These are phyloP conservation scores for Uropetala carovei DNA, from an alignment of 2,888 invertebrate genomes.

Conservation along the genomic window DNA sequence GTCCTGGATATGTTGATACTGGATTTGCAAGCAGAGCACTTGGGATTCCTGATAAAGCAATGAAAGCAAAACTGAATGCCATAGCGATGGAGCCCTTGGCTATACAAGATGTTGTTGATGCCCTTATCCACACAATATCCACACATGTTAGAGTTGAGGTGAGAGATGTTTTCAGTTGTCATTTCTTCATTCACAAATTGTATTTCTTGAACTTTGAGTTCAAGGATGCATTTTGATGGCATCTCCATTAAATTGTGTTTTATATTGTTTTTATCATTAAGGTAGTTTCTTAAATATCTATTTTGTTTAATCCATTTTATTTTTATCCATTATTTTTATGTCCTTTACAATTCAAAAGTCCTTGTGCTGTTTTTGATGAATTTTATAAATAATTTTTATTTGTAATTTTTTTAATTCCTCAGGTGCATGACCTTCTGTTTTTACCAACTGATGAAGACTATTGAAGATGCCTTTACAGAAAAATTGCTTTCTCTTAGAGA, in stretches of 20 bases:
- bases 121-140: not conserved
- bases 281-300: not conserved
- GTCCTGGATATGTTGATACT: slow-evolving; percentile 51
- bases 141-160: slow-evolving; percentile 25
- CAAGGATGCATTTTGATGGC: not conserved
- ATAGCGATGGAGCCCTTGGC: slow-evolving; percentile 51
- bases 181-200: not conserved
- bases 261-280: not conserved
- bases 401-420: not conserved
- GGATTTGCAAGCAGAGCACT: slow-evolving; percentile 39
- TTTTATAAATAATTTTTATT: not conserved
- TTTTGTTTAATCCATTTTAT: not conserved
- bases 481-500: no score
- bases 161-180: not conserved
- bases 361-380: not conserved
- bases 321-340: not conserved
- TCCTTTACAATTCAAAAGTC: not conserved
- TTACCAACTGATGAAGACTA: slow-evolving; percentile 57
- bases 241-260: not conserved
- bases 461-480: not conserved
- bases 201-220: not conserved
- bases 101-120: slow-evolving; percentile 42
- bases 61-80: slow-evolving; percentile 38
- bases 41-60: slow-evolving; percentile 3
- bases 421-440: slow-evolving; percentile 46